Evolutionary conservation across 2,888 invertebrate genomes (phyloP).

Genomic region (Oconnorella tubifera): DNA sequence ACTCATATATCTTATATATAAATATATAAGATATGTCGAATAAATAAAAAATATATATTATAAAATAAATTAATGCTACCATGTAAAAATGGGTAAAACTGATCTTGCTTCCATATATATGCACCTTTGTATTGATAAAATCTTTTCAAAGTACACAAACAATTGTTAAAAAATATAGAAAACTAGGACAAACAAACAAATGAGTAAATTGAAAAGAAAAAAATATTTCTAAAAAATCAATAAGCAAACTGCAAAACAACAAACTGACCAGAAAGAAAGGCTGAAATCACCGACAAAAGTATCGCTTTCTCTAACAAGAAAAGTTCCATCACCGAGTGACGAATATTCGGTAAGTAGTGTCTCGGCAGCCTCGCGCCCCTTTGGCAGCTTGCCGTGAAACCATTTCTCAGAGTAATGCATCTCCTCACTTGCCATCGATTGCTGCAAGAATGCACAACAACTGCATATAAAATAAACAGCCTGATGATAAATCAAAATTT

Average conservation of each 20-base stretch:
- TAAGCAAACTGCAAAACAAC: neutral
- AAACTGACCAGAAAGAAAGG: conserved; percentile 80
- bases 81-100: too few relatives aligned
- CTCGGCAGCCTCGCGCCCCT: conserved; percentile 67
- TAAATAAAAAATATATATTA: too few relatives aligned
- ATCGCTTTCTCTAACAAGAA: conserved; percentile 83
- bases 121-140: too few relatives aligned
- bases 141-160: too few relatives aligned
- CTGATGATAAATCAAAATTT: too few relatives aligned
- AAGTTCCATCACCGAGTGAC: conserved; percentile 83
- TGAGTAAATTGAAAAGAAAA: neutral
- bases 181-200: neutral
- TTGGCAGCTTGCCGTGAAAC: conserved; percentile 84
- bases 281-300: conserved; percentile 95
- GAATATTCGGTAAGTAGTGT: conserved; percentile 70
- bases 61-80: too few relatives aligned
- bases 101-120: too few relatives aligned
- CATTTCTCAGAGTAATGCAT: conserved; percentile 68
- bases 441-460: too few relatives aligned
- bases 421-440: conserved; percentile 24
- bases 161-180: too few relatives aligned
- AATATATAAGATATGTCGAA: neutral
- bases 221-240: neutral
- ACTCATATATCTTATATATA: neutral
- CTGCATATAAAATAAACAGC: too few relatives aligned